These are phyloP conservation scores for Equus quagga DNA, from an alignment of 2,113 vertebrate species.

Conservation along the genomic window DNA sequence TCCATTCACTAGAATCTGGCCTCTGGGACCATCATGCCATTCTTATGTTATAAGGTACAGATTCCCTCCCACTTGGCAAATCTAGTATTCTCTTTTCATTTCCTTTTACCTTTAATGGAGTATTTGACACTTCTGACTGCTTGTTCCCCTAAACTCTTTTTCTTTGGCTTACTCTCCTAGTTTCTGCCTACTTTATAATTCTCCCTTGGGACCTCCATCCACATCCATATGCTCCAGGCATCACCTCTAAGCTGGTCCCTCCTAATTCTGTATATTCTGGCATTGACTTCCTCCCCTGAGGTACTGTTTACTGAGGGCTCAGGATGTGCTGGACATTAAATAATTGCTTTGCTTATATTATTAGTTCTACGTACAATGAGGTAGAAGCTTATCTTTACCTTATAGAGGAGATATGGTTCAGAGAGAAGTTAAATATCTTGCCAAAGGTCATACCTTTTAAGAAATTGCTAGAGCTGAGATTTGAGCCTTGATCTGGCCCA, in stretches of 20 bases:
- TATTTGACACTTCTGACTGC: background rate
- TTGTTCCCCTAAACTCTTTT: background rate
- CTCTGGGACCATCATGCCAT: background rate
- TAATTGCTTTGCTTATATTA: background rate
- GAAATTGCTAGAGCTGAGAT: background rate
- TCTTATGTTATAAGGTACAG: background rate
- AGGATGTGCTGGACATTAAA: background rate
- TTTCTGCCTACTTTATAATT: constrained; percentile 21
- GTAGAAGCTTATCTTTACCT: background rate
- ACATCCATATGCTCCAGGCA: background rate
- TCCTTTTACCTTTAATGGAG: background rate
- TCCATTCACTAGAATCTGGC: background rate
- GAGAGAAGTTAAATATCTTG: constrained; percentile 24
- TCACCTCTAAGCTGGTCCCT: background rate
- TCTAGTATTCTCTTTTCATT: background rate
- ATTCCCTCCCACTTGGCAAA: background rate
- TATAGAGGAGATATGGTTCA: background rate
- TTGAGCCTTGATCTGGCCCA: background rate
- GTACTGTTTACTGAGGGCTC: background rate
- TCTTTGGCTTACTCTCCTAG: constrained; percentile 5
- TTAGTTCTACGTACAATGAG: background rate
- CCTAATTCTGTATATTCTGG: background rate
- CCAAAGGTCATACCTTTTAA: background rate
- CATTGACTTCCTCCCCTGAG: constrained; percentile 2
- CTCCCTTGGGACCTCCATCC: background rate